A percentile compares a stretch with the other conserved stretches of the same genome.
Conservation (phyloP, 2,797 vertebrate genomes). For the Silurus lanzhouensis region DNA sequence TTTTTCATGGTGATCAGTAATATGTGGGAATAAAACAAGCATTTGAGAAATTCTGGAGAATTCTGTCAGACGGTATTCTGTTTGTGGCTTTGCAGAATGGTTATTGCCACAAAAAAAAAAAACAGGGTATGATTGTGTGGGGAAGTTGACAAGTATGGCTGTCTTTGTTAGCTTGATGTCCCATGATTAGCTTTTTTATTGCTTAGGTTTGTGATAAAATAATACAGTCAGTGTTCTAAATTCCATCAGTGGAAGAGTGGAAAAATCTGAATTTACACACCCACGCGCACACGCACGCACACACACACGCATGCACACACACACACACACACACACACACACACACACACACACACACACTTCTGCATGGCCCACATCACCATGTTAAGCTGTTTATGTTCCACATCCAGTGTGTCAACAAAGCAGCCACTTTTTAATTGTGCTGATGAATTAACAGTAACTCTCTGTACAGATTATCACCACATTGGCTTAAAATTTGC, state of each 20-base stretch:
- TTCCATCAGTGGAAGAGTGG: slow-evolving; percentile 70
- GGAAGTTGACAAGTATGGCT: slow-evolving; percentile 24
- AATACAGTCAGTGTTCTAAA: slow-evolving; percentile 73
- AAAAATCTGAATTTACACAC: no score
- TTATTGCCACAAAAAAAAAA: background rate
- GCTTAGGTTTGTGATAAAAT: slow-evolving; percentile 71
- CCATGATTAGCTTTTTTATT: background rate
- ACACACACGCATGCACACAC: slow-evolving; percentile 35
- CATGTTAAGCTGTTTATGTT: slow-evolving; percentile 81
- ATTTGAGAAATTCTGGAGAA: background rate
- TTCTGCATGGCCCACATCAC: slow-evolving; percentile 60
- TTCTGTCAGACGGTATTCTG: background rate
- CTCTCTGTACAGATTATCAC: slow-evolving; percentile 75
- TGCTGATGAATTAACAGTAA: slow-evolving; percentile 71
- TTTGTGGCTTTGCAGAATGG: background rate
- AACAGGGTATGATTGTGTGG: background rate
- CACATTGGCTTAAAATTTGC: slow-evolving; percentile 84
- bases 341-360: slow-evolving; percentile 56
- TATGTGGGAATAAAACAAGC: background rate
- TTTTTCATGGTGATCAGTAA: background rate
- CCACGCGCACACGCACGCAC: no score
- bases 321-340: slow-evolving; percentile 50
- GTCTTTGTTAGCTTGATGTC: slow-evolving; percentile 7
- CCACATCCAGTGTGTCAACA: slow-evolving; percentile 81
- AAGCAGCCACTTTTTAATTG: slow-evolving; percentile 80